Base-by-base conservation (phyloP, 2,888 invertebrate genomes). In the Andrena praecox region DNA sequence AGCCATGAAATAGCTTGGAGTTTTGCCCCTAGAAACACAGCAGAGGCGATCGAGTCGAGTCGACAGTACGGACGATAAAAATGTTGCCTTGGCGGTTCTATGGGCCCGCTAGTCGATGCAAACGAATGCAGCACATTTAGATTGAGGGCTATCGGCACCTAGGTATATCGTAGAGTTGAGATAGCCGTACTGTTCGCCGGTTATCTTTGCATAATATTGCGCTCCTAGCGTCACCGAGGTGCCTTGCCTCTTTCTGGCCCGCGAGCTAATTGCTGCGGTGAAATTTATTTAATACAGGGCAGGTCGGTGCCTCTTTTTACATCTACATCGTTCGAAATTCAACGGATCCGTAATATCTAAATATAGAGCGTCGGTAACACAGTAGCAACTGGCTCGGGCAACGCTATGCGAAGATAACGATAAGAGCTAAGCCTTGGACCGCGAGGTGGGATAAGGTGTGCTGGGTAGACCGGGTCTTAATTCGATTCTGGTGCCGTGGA, bases 351-450 rank as follows among this genome's bases (percentile, higher is more conserved):
- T 79, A 77, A 73, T 42, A 67, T 79, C 70, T 87, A 84, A 88
- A 88, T 87, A 84, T 87, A 87, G 85, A 79, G 63, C 81, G 63
- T 60, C 78, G 88, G 92, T 92, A 93, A 93, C 88, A 92, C 93
- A 76, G 93, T 93, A 93, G 93, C 93, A 85, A 81, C 74, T 82
- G 88, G 82, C 86, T 86, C 84, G 89, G 87, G 89, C 86, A 84
- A 85, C 86, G 85, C 77, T 88, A 89, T 87, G 73, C 35, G 66
- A 81, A 88, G 93, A 93, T 92, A 93, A 91, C 92, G 93, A 92
- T 92, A 93, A 93, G 89, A 90, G 83, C 90, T 89, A 87, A 91
- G 90, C 91, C 87, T 76, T 64, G 78, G 64, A 56, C 20, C 63
- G 83, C 77, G 68, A 82, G 85, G 86, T 88, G 68, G 88, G 84